Base-by-base conservation (phyloP, 2,797 vertebrate species). In the Heterohyrax brucei region DNA sequence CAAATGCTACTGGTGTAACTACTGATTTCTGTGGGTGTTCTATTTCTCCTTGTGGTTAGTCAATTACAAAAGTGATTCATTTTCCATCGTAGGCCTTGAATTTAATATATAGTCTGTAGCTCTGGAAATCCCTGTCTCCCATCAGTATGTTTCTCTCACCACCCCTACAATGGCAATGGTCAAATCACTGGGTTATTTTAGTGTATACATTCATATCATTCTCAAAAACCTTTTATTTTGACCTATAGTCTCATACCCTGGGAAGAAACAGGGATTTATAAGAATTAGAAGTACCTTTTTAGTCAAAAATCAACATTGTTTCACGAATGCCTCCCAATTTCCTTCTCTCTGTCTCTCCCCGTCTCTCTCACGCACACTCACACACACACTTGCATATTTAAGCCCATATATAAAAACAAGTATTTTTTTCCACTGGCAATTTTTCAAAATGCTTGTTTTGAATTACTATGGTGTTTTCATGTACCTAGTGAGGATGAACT, bases 221-320 rank as follows among this genome's bases (percentile, higher is more conserved):
- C 33, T 61, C 68, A 70, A 30, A 87, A 62, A 78, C 30, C 48
- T 76, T 22, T 19, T 93, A 14, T 28, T 76, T 87, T 62, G 56
- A 56, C 30, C 19, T 56, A 39, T 33, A 75, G 21, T 84, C 56
- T 90, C 14, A 3, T 81, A 9, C 16, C 72, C 24, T 82, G n/a
- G 44, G 59, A 90, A 7, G 53, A 50, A 87, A 50, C n/a, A 46
- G 28, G 2, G 8, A 82, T 91, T 87, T 73, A 78, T 46, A n/a
- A 91, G 66, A 84, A 62, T 72, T 92, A n/a, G 75, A n/a, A 79
- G 22, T 56, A 39, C 39, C 39, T 39, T 70, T 82, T 88, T 70
- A 76, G 79, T 84, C 9, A 72, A 88, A 10, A 95, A 75, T 84
- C 50, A 92, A 30, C 66, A 86, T 79, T 87, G 82, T 83, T 94